Base-by-base conservation (phyloP, 2,797 vertebrate species). In the Myiotriccus ornatus region DNA sequence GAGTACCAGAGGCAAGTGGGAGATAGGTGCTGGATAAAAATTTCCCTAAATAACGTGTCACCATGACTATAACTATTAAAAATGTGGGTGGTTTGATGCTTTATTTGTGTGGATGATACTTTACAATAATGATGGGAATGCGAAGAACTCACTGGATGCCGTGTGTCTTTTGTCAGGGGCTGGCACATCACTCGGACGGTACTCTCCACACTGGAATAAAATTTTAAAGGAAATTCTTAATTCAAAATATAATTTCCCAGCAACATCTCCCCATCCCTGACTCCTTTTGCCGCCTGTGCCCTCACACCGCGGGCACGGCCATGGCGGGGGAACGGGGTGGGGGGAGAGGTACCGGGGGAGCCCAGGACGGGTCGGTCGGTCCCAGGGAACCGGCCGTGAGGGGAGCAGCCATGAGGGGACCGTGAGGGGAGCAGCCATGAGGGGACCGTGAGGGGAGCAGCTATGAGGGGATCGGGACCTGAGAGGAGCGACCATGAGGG, bases 21-120 rank as follows among this genome's bases (percentile, higher is more conserved):
- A 84, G 71, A 47, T 34, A 87, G 89, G 56, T 90, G 59, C 44
- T 30, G 41, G 85, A 43, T 86, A 86, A 57, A 62, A 77, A 93
- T 84, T 60, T 75, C 79, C n/a, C 57, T 74, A 50, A 84, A 25
- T 71, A 91, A 57, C 2, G 0, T 20, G 20, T 60, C 82, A 28
- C 44, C 7, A 8, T 59, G 39, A 53, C 74, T 84, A 0, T 59
- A 83, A 41, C 34, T 73, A 76, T 84, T 90, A 82, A 89, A 76
- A 64, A 43, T 30, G 44, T 34, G 64, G 10, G 50, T 5, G 27
- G 6, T 23, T 57, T 12, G 23, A 34, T 34, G 41, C 23, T 18
- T 35, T 46, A 32, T 63, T 55, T 59, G n/a, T 6, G 20, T 23
- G 68, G 35, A 49, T 70, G 57, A 55, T 8, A 14, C 43, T 35